A percentile compares a stretch with the other conserved stretches of the same genome.
These are phyloP conservation scores for Heliconius cydno DNA, from an alignment of 2,888 invertebrate genomes.

Conservation along the genomic window DNA sequence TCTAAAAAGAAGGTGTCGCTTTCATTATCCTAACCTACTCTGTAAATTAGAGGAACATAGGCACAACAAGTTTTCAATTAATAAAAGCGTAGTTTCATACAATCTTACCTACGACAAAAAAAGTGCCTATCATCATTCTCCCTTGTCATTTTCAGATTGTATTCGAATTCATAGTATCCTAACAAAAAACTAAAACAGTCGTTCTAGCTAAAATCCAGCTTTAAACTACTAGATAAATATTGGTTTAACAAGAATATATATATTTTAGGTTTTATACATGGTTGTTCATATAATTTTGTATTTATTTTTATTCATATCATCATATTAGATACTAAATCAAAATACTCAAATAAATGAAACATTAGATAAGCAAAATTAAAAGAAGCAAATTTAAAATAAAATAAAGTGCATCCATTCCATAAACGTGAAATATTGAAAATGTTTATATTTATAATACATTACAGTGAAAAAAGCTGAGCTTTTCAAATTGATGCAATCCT, in stretches of 20 bases:
- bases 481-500: constrained; percentile 37
- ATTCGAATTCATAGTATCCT: no score
- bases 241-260: neutral
- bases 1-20: neutral
- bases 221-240: neutral
- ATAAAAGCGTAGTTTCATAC: neutral
- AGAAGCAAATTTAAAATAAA: constrained; percentile 5
- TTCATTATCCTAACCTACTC: neutral
- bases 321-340: neutral
- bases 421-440: constrained; percentile 34
- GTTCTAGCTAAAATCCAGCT: neutral
- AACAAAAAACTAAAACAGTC: no score
- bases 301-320: neutral
- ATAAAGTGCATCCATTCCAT: constrained; percentile 17
- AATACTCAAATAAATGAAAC: neutral
- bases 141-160: no score
- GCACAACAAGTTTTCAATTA: no score
- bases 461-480: constrained; percentile 32
- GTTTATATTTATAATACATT: constrained; percentile 33
- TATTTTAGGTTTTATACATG: neutral
- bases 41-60: no score
- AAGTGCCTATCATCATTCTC: neutral
- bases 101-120: neutral
- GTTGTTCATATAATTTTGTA: neutral
- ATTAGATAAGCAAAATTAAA: constrained; percentile 19